A percentile compares a stretch with the other conserved stretches of the same genome.
phyloP scores from a whole-genome alignment of 2,797 vertebrate genomes.

The Choloepus didactylus region DNA sequence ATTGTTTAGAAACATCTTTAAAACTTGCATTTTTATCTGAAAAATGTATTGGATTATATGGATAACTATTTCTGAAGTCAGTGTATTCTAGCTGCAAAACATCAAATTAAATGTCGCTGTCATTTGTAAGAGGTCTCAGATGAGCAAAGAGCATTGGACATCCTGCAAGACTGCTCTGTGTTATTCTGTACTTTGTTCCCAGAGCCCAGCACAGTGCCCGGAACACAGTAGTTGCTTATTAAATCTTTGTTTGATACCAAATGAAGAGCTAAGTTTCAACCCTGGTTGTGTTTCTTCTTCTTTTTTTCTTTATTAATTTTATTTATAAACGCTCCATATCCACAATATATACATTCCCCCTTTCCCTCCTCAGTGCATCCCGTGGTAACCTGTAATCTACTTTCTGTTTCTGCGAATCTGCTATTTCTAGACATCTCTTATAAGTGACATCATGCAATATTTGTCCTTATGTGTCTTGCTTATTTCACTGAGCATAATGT shows the following conservation, averaged over 20 bases:
- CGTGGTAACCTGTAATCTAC: too few relatives aligned
- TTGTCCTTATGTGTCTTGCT: too few relatives aligned
- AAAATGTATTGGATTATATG: neutral
- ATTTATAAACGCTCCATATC: too few relatives aligned
- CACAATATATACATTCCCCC: too few relatives aligned
- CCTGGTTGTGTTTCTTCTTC: neutral
- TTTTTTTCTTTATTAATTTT: too few relatives aligned
- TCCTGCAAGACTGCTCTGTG: too few relatives aligned
- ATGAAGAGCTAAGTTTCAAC: neutral
- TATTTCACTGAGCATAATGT: too few relatives aligned
- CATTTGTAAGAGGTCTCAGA: neutral
- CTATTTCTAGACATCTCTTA: too few relatives aligned
- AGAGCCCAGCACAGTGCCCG: neutral
- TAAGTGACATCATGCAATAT: too few relatives aligned
- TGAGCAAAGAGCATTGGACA: neutral
- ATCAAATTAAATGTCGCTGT: neutral
- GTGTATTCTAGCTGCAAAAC: neutral
- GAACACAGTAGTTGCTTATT: slow-evolving; percentile 40
- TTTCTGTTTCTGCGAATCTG: too few relatives aligned
- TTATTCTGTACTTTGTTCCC: neutral
- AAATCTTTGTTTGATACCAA: slow-evolving; percentile 19
- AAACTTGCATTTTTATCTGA: slow-evolving; percentile 11
- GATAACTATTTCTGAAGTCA: neutral
- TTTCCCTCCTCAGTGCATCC: too few relatives aligned
- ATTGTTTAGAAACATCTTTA: slow-evolving; percentile 5